Evolutionary conservation across 2,797 vertebrate genomes (phyloP).

Genomic region (Heteromormyrus szaboi): DNA sequence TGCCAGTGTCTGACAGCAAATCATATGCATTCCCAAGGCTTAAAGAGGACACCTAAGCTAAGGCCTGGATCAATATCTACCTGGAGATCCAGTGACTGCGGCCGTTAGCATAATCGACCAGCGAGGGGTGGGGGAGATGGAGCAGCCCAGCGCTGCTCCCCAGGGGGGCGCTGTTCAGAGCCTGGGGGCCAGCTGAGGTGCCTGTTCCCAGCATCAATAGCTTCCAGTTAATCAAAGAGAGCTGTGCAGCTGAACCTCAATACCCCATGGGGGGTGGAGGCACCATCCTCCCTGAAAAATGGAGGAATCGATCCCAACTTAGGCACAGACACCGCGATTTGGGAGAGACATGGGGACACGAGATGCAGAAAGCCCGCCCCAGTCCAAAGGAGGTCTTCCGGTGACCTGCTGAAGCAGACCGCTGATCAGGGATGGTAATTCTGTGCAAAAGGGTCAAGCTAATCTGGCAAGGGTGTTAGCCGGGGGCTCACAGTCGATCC

Average conservation of each 20-base stretch:
- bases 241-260: constrained; percentile 28
- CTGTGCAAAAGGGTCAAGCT: neutral
- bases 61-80: constrained; percentile 23
- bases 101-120: constrained; percentile 42
- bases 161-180: constrained; percentile 24
- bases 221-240: constrained; percentile 31
- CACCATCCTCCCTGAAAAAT: constrained; percentile 8
- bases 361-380: no score
- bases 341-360: neutral
- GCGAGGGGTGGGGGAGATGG: constrained; percentile 21
- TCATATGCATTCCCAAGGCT: neutral
- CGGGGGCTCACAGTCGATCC: neutral
- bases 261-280: constrained; percentile 3
- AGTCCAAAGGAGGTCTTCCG: neutral
- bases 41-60: constrained; percentile 7
- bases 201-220: constrained; percentile 29
- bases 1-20: neutral
- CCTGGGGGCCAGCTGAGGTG: neutral
- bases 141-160: constrained; percentile 19
- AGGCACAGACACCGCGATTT: constrained; percentile 30
- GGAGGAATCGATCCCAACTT: constrained; percentile 47
- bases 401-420: neutral
- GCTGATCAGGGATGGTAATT: neutral
- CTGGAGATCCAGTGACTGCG: neutral
- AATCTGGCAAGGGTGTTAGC: neutral